Evolutionary conservation across 2,888 invertebrate species (phyloP).

Genomic region (Vesta saturnalis): DNA sequence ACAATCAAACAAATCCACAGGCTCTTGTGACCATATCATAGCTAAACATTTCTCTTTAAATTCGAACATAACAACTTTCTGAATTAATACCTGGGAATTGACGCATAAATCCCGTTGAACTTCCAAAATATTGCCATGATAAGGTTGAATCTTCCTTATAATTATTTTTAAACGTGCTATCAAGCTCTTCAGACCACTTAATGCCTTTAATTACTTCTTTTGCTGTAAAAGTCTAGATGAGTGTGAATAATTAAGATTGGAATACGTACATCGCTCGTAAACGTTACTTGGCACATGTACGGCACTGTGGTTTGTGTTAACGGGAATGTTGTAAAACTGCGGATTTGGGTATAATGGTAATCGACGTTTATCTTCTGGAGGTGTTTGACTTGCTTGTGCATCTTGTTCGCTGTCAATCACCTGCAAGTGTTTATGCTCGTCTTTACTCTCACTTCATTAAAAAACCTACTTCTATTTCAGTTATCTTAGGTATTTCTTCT

Average conservation of each 20-base stretch:
- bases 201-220: slow-evolving; percentile 90
- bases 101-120: slow-evolving; percentile 95
- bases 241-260: not conserved
- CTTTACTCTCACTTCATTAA: too few species aligned
- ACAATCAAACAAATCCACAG: slow-evolving; percentile 95
- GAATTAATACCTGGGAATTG: slow-evolving; percentile 85
- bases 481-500: slow-evolving; percentile 35
- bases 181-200: slow-evolving; percentile 94
- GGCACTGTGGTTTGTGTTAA: slow-evolving; percentile 83
- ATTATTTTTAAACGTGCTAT: slow-evolving; percentile 88
- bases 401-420: slow-evolving; percentile 57
- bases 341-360: slow-evolving; percentile 73
- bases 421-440: slow-evolving; percentile 41
- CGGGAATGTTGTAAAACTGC: slow-evolving; percentile 81
- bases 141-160: slow-evolving; percentile 86
- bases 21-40: slow-evolving; percentile 81
- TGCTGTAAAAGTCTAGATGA: slow-evolving; percentile 64
- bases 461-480: slow-evolving; percentile 45
- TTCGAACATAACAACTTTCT: not conserved
- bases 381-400: slow-evolving; percentile 60
- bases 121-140: slow-evolving; percentile 99
- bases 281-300: slow-evolving; percentile 97
- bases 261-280: slow-evolving; percentile 81
- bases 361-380: slow-evolving; percentile 66
- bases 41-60: slow-evolving; percentile 61